Percentiles rank a stretch among this genome's conserved stretches.
Conservation (phyloP, 2,113 vertebrate genomes). For the Sinocyclocheilus anophthalmus region DNA sequence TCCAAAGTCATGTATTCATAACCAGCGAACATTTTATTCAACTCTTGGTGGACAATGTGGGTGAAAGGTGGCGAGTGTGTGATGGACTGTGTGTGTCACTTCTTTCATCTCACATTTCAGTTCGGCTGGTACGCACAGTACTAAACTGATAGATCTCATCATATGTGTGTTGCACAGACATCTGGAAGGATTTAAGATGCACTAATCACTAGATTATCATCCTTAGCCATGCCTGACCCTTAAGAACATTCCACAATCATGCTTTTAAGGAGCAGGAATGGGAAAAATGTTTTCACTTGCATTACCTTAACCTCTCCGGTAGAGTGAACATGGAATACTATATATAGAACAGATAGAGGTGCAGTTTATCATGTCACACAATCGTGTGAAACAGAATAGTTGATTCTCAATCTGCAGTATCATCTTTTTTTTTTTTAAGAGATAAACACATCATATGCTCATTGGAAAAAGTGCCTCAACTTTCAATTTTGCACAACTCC, state of each 20-base stretch:
- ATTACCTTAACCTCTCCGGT: constrained; percentile 4
- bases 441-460: background rate
- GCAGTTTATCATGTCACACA: background rate
- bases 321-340: background rate
- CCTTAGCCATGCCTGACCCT: constrained; percentile 22
- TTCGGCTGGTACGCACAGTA: constrained; percentile 21
- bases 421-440: background rate
- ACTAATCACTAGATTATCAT: constrained; percentile 16
- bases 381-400: background rate
- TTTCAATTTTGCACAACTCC: background rate
- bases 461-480: background rate
- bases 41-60: constrained; percentile 11
- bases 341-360: background rate
- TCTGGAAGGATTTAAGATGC: constrained; percentile 32
- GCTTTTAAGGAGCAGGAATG: constrained; percentile 6
- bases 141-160: constrained; percentile 27
- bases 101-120: background rate
- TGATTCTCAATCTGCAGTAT: background rate
- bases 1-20: constrained; percentile 26
- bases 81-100: constrained; percentile 13
- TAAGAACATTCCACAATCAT: constrained; percentile 27
- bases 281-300: background rate
- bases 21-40: constrained; percentile 16
- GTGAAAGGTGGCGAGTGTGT: constrained; percentile 42
- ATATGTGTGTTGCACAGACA: background rate